phyloP scores from a whole-genome alignment of 2,113 vertebrate species.

The Neotoma lepida region DNA sequence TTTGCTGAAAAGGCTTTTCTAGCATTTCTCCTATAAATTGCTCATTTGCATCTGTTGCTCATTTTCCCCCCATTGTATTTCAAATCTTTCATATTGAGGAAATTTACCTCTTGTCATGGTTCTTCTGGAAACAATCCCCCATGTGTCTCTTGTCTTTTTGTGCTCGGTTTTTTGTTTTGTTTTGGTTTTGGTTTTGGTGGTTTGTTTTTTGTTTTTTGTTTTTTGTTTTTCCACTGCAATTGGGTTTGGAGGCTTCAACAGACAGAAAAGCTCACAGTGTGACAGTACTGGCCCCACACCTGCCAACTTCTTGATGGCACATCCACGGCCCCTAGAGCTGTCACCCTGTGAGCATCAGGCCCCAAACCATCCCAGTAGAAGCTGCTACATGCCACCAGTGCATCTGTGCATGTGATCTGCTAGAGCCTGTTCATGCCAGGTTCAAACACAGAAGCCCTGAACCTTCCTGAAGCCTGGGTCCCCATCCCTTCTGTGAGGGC shows the following conservation, averaged over 20 bases:
- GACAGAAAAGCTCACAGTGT: background rate
- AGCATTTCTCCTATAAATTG: background rate
- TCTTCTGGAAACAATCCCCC: background rate
- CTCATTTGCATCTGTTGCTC: background rate
- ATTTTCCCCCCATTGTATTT: background rate
- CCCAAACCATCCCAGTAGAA: background rate
- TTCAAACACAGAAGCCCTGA: background rate
- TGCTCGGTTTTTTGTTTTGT: background rate
- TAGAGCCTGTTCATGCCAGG: background rate
- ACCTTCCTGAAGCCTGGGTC: background rate
- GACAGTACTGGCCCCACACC: background rate
- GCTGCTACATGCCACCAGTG: accelerated
- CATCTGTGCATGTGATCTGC: background rate
- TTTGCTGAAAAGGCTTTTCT: background rate
- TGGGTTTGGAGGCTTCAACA: background rate
- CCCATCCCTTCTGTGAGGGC: accelerated
- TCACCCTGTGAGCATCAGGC: background rate
- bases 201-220: background rate
- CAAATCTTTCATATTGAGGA: background rate
- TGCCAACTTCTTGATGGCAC: background rate
- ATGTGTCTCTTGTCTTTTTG: background rate
- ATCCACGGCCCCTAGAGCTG: background rate
- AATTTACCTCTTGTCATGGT: background rate
- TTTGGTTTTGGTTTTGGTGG: too few species aligned
- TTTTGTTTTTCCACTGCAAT: background rate